Evolutionary conservation across 2,113 vertebrate species (phyloP).

Genomic region (Nothobranchius furzeri): DNA sequence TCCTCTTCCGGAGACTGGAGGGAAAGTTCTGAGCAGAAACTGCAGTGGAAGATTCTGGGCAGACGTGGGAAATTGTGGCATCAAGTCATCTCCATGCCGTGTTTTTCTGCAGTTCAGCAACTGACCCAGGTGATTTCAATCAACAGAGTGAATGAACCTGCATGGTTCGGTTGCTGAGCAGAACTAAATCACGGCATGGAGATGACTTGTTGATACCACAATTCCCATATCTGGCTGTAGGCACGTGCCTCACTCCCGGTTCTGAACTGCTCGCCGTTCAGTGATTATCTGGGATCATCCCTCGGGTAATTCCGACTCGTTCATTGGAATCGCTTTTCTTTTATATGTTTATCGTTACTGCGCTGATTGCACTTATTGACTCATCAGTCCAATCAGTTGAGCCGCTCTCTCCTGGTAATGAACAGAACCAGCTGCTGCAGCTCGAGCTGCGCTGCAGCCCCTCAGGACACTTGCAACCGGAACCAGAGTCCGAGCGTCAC

Average conservation of each 20-base stretch:
- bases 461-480: background rate
- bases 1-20: background rate
- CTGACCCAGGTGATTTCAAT: too few relatives aligned
- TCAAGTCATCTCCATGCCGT: too few relatives aligned
- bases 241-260: constrained; percentile 5
- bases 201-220: too few relatives aligned
- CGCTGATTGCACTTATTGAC: constrained; percentile 72
- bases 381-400: constrained; percentile 58
- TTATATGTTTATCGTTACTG: constrained; percentile 58
- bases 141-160: too few relatives aligned
- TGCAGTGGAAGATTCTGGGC: background rate
- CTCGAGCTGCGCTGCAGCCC: background rate
- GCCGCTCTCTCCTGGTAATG: constrained; percentile 41
- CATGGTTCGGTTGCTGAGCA: too few relatives aligned
- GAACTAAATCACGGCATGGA: too few relatives aligned
- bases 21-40: constrained; percentile 24
- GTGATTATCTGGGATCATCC: constrained; percentile 37
- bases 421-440: constrained; percentile 19
- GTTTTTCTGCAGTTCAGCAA: too few relatives aligned
- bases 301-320: constrained; percentile 42
- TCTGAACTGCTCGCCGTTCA: constrained; percentile 19
- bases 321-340: constrained; percentile 44
- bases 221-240: too few relatives aligned
- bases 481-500: too few relatives aligned
- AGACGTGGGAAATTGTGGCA: too few relatives aligned